Evolutionary conservation across 2,888 invertebrate species (phyloP).

Genomic region (Cheiracanthium punctorium): DNA sequence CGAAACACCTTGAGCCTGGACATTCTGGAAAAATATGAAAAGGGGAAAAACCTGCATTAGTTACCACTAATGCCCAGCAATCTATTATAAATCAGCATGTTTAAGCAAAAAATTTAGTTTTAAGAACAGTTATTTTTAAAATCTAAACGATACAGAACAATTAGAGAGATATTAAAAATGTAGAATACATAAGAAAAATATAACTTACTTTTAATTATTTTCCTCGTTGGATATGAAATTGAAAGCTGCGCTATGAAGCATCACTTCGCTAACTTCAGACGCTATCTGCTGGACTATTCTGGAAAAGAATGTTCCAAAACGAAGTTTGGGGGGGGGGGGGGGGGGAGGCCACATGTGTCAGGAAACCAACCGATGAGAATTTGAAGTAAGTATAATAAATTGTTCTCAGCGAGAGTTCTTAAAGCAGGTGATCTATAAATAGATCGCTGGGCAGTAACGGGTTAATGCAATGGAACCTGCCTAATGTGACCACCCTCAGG

Average conservation of each 20-base stretch:
- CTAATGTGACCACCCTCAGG: too few species aligned
- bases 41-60: conserved; percentile 23
- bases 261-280: neutral
- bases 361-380: too few species aligned
- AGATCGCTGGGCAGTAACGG: too few species aligned
- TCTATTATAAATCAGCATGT: neutral
- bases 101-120: conserved; percentile 20
- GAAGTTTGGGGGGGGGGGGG: neutral
- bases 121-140: conserved; percentile 17
- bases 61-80: conserved; percentile 14
- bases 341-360: too few species aligned
- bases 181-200: neutral
- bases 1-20: conserved; percentile 16
- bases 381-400: too few species aligned
- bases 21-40: conserved; percentile 39
- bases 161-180: conserved; percentile 13
- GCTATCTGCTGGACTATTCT: neutral
- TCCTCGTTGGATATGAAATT: neutral
- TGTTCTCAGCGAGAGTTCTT: too few species aligned
- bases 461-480: too few species aligned
- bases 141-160: conserved; percentile 23
- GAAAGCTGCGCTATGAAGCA: neutral
- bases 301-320: neutral
- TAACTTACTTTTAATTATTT: conserved; percentile 8
- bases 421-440: too few species aligned